Base-by-base conservation (phyloP, 1,140 invertebrate species). In the Nixonia krombeini region DNA sequence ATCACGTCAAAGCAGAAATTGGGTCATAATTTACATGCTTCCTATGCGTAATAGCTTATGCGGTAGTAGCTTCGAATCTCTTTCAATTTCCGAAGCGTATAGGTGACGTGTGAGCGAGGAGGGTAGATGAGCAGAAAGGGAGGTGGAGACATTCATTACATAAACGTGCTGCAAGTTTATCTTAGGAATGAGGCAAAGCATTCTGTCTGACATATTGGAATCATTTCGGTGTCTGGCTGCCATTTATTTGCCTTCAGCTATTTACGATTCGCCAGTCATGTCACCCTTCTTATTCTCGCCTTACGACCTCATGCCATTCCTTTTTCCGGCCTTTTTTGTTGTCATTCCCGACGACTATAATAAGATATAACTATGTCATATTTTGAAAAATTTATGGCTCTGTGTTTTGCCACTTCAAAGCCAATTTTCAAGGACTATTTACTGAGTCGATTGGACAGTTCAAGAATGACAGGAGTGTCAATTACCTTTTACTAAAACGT, bases 131-230 rank as follows among this genome's bases (percentile, higher is more conserved):
- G n/a, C n/a, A n/a, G n/a, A n/a, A n/a, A n/a, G n/a, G n/a, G n/a
- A n/a, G n/a, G n/a, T n/a, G 31, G 41, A 17, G 29, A 56, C 52
- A 49, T 57, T 62, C 71, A 80, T 80, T 80, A 76, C 59, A 40
- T 61, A 63, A 76, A 80, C 78, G 78, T 79, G 53, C 64, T 67
- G 45, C 65, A 75, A 78, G 75, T 80, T 80, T 80, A 80, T 80
- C 78, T 75, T 67, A 49, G 65, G 52, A 75, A 77, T 67, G 73
- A 75, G 70, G 66, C 53, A 68, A 66, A 66, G 63, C 63, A 44
- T 59, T 49, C 33, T 52, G 63, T 50, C 73, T 79, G 78, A 80
- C 78, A 79, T 80, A 80, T 80, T 79, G 78, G 75, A 70, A 79
- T 79, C 75, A 72, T 79, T 78, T 64, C 74, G 58, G 58, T 58